A percentile compares a stretch with the other conserved stretches of the same genome.
phyloP scores from a whole-genome alignment of 2,888 invertebrate genomes.

The Tethea ocularis region DNA sequence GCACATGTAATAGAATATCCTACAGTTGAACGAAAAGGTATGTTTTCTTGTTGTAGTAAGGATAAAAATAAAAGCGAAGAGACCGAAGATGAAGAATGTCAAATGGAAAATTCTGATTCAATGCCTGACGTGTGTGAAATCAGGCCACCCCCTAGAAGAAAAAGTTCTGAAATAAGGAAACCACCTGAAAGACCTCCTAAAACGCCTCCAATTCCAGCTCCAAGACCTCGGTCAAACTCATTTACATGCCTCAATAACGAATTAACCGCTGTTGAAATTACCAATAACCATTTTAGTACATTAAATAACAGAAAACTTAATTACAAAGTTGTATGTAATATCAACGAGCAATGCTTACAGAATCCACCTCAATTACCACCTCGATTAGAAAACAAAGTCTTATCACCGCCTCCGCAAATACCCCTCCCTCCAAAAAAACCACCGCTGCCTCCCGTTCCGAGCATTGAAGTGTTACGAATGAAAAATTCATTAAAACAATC shows the following conservation, averaged over 20 bases:
- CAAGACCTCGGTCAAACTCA: slow-evolving; percentile 84
- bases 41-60: slow-evolving; percentile 89
- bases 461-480: slow-evolving; percentile 84
- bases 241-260: slow-evolving; percentile 77
- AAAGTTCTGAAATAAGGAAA: slow-evolving; percentile 79
- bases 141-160: slow-evolving; percentile 86
- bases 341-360: slow-evolving; percentile 64
- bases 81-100: slow-evolving; percentile 62
- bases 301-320: slow-evolving; percentile 73
- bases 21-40: slow-evolving; percentile 88
- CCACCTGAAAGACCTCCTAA: slow-evolving; percentile 89
- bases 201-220: slow-evolving; percentile 75
- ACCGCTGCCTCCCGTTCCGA: slow-evolving; percentile 88
- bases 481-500: slow-evolving; percentile 79
- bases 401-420: slow-evolving; percentile 80
- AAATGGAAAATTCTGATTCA: slow-evolving; percentile 69
- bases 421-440: slow-evolving; percentile 88
- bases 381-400: slow-evolving; percentile 63
- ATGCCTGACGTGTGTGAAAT: slow-evolving; percentile 79
- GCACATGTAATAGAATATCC: slow-evolving; percentile 88
- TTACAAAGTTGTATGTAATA: slow-evolving; percentile 75
- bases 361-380: slow-evolving; percentile 83
- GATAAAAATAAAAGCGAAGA: slow-evolving; percentile 81
- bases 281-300: slow-evolving; percentile 74
- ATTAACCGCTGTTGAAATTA: slow-evolving; percentile 70